Evolutionary conservation across 2,113 vertebrate genomes (phyloP).

Genomic region (Ahaetulla prasina): DNA sequence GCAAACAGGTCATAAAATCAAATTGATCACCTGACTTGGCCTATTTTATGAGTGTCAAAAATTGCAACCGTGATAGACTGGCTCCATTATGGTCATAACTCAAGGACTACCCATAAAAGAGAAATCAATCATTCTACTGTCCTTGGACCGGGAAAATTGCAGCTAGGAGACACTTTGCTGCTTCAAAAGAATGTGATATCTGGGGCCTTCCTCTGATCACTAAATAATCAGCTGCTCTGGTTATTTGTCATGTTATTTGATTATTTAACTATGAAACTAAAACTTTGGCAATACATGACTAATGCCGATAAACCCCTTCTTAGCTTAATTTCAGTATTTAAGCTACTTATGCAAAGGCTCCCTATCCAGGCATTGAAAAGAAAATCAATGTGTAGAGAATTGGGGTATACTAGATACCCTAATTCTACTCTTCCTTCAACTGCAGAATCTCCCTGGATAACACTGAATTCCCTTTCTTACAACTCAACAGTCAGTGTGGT

Average conservation of each 20-base stretch:
- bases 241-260: neutral
- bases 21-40: neutral
- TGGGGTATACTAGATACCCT: neutral
- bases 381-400: neutral
- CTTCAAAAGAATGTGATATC: neutral
- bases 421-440: neutral
- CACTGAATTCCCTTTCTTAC: neutral
- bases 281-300: neutral
- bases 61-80: neutral
- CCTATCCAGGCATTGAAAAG: neutral
- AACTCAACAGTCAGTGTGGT: neutral
- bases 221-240: neutral
- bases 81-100: neutral
- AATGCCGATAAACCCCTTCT: neutral
- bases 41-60: neutral
- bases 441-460: neutral
- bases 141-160: neutral
- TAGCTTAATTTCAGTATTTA: neutral
- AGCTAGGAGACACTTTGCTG: neutral
- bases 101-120: neutral
- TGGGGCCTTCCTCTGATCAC: neutral
- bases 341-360: neutral
- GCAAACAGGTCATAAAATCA: neutral
- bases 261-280: neutral
- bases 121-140: neutral